A percentile compares a stretch with the other conserved stretches of the same genome.
These are phyloP conservation scores for Rhabdomys dilectus DNA, from an alignment of 2,113 vertebrate species.

Conservation along the genomic window DNA sequence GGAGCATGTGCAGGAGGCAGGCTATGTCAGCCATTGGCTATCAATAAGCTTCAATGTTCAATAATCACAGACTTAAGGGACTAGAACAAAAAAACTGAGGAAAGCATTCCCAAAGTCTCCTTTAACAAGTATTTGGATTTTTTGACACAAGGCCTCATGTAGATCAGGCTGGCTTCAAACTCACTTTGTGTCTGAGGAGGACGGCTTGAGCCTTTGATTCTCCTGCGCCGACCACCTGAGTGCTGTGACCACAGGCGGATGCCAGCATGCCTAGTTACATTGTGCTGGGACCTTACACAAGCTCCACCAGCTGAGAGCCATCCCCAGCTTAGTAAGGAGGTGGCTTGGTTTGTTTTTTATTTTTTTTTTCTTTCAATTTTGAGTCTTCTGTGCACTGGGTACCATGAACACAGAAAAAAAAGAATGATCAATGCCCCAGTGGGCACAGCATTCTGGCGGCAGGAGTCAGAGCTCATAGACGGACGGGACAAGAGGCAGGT, in stretches of 20 bases:
- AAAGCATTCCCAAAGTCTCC: neutral
- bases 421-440: neutral
- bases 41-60: neutral
- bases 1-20: neutral
- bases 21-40: too few relatives aligned
- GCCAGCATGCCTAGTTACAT: neutral
- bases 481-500: neutral
- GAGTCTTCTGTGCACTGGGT: neutral
- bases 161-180: neutral
- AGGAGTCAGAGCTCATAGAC: neutral
- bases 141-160: neutral
- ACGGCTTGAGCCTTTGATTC: neutral
- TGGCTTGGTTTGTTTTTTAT: neutral
- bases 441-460: neutral
- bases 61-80: neutral
- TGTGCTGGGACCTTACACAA: neutral
- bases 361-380: neutral
- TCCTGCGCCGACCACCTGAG: neutral
- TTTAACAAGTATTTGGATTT: neutral
- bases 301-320: neutral
- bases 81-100: neutral
- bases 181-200: neutral
- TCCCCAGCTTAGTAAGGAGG: neutral
- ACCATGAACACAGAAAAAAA: neutral
- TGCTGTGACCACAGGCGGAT: neutral